Percentiles rank a stretch among this genome's conserved stretches.
These are phyloP conservation scores for Epinephelus fuscoguttatus DNA, from an alignment of 2,113 vertebrate species.

Conservation along the genomic window DNA sequence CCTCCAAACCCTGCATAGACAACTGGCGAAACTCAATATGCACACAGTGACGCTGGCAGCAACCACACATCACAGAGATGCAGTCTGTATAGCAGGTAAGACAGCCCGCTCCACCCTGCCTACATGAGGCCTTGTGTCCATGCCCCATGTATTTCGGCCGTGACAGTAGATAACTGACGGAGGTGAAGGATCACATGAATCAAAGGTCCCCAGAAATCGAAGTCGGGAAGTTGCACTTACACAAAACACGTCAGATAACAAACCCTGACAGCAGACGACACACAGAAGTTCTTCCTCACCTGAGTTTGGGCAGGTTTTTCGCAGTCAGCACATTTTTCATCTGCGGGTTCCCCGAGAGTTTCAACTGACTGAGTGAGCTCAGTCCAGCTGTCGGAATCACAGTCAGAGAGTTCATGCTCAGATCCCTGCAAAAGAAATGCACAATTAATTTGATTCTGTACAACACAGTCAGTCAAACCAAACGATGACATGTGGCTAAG, in stretches of 20 bases:
- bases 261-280: neutral
- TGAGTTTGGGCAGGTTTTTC: constrained; percentile 91
- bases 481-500: neutral
- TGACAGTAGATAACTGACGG: neutral
- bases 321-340: constrained; percentile 90
- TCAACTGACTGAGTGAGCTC: constrained; percentile 91
- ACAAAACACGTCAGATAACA: neutral
- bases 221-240: neutral
- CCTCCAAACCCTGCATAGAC: no score
- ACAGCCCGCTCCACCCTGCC: no score
- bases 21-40: no score
- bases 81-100: no score
- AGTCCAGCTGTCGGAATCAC: constrained; percentile 90
- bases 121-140: no score
- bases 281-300: constrained; percentile 80
- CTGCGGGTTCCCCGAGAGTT: constrained; percentile 92
- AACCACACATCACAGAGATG: no score
- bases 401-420: constrained; percentile 92
- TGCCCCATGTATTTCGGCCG: no score
- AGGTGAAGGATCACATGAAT: neutral
- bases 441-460: neutral
- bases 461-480: neutral
- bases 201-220: neutral
- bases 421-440: constrained; percentile 83
- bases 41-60: no score